A percentile compares a stretch with the other conserved stretches of the same genome.
These are phyloP conservation scores for Acanthosepion pharaonis DNA, from an alignment of 2,888 invertebrate species.

Conservation along the genomic window DNA sequence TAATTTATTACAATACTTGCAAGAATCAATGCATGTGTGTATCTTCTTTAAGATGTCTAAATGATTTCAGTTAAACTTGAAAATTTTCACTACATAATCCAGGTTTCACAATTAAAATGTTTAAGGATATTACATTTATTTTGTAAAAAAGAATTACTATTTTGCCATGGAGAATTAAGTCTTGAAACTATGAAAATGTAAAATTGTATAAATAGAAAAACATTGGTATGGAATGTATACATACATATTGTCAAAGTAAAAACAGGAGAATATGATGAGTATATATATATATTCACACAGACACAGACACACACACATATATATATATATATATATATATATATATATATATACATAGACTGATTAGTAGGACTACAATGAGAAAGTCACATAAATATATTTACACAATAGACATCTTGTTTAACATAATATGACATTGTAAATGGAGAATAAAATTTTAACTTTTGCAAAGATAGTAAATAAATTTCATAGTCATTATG, in stretches of 20 bases:
- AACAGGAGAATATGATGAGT: not conserved
- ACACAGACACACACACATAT: not conserved
- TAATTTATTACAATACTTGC: not conserved
- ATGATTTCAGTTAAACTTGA: not conserved
- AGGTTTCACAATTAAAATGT: not conserved
- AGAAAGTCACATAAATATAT: too few species aligned
- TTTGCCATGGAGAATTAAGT: too few species aligned
- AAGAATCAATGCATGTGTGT: not conserved
- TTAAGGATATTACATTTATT: too few species aligned
- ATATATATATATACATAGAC: not conserved
- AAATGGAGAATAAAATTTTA: not conserved
- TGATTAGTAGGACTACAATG: not conserved
- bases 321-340: not conserved
- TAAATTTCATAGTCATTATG: not conserved
- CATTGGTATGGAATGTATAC: too few species aligned
- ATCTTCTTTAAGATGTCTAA: not conserved
- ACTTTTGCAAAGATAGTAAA: not conserved
- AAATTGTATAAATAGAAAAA: too few species aligned
- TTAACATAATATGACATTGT: not conserved
- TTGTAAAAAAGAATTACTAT: too few species aligned
- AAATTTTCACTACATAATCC: not conserved
- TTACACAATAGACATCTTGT: not conserved
- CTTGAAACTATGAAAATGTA: too few species aligned
- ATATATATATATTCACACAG: not conserved
- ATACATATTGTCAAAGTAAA: not conserved